Conservation (phyloP, 2,797 vertebrate genomes). For the Gymnocypris eckloni region DNA sequence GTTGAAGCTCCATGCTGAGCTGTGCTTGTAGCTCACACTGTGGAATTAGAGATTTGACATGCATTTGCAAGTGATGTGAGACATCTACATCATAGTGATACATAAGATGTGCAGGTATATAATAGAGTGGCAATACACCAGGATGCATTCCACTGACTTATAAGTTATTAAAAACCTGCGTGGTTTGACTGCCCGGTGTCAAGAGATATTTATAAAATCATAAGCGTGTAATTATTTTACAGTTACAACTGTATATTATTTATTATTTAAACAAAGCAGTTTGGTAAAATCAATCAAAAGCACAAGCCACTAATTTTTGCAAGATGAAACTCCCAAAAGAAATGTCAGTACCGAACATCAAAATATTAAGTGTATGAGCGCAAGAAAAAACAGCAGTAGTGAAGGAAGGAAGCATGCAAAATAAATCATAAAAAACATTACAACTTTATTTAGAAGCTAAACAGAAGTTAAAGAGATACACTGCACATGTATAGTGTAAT, state of each 20-base stretch:
- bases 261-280: constrained; percentile 28
- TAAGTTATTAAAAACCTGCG: constrained; percentile 11
- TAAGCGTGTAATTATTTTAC: background rate
- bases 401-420: background rate
- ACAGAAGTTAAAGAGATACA: background rate
- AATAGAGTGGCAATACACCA: constrained; percentile 34
- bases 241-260: background rate
- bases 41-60: constrained; percentile 47
- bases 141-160: constrained; percentile 11
- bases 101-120: constrained; percentile 33
- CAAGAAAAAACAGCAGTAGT: background rate
- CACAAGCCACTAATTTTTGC: background rate
- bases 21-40: constrained; percentile 38
- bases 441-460: background rate
- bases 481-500: background rate
- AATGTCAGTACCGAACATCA: background rate
- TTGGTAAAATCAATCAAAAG: constrained; percentile 12
- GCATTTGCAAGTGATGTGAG: constrained; percentile 30
- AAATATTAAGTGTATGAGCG: background rate
- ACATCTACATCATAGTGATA: constrained; percentile 30
- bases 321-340: background rate
- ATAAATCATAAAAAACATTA: background rate
- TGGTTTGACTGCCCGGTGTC: constrained; percentile 23
- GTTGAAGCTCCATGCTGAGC: constrained; percentile 36
- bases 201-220: constrained; percentile 26